Conservation (phyloP, 1,140 invertebrate genomes). For the Drosophila equinoxialis region DNA sequence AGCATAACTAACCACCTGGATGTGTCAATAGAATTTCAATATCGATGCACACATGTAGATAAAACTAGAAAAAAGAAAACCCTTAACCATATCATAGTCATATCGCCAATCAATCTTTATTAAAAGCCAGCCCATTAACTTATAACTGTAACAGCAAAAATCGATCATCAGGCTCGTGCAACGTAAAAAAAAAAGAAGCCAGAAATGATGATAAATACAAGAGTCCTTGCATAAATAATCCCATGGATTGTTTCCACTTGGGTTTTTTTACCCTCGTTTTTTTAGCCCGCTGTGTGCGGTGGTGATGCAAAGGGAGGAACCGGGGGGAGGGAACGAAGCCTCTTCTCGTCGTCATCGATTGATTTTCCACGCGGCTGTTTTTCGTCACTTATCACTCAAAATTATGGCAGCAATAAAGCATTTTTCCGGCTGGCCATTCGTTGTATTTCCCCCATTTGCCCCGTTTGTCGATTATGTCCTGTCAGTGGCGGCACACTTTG, state of each 20-base stretch:
- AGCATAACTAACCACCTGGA: too few species aligned
- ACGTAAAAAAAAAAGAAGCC: background rate
- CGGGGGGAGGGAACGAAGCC: background rate
- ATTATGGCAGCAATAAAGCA: constrained; percentile 81
- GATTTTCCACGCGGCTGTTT: constrained; percentile 70
- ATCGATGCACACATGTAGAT: too few species aligned
- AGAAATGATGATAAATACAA: constrained; percentile 57
- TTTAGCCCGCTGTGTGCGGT: background rate
- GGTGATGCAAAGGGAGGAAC: background rate
- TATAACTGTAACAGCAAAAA: constrained; percentile 50
- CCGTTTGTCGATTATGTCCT: constrained; percentile 42
- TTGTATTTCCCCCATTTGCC: constrained; percentile 9
- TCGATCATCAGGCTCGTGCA: constrained; percentile 58
- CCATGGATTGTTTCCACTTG: constrained; percentile 36
- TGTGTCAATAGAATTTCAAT: too few species aligned
- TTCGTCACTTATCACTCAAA: constrained; percentile 81
- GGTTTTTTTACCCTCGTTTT: constrained; percentile 37
- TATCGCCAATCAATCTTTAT: constrained; percentile 70
- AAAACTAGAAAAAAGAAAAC: background rate
- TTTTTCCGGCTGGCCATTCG: constrained; percentile 67
- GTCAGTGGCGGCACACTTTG: constrained; percentile 74
- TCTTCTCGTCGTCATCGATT: constrained; percentile 52
- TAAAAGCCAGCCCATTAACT: constrained; percentile 74
- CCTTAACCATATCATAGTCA: constrained; percentile 36
- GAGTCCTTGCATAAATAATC: constrained; percentile 71